Base-by-base conservation (phyloP, 2,113 vertebrate species). In the Blennius ocellaris region DNA sequence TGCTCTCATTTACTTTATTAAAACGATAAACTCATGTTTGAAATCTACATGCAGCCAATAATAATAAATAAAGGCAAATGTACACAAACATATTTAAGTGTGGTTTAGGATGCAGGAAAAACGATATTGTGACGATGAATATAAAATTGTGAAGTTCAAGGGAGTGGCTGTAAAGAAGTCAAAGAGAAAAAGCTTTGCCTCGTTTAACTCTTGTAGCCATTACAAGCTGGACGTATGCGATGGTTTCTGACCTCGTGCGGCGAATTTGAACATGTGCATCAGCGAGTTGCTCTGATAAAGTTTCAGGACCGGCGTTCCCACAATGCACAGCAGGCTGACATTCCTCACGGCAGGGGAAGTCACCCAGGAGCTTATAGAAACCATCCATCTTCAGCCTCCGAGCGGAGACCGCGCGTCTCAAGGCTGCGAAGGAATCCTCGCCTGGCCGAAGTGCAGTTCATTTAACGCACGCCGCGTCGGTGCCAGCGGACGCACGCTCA, bases 321-420 rank as follows among this genome's bases (percentile, higher is more conserved):
- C 51, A 21, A 52, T 59, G 17, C 67, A 72, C 50, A 64, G 54
- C 38, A 36, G 54, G 45, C 49, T 59, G 36, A 58, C 63, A 75
- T 76, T 83, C 74, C 75, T 56, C 70, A 70, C 66, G 56, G 38
- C 41, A 44, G 62, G 47, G 63, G 21, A 69, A 60, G 62, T 69
- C 67, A 81, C 38, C 63, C 36, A 40, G 54, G 57, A 67, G 16
- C 59, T 70, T 37, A 3, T 43, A 14, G 12, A 72, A 16, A 38
- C 51, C 50, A 17, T 51, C 65, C 52, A 55, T 71, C 36, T 56
- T 61, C 56, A 67, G 43, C n/a, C 51, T 69, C 55, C 9, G 16
- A 43, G 67, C 71, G 56, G 60, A 75, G 48, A 48, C 49, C 8
- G 45, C 39, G 40, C 70, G 56, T 62, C 40, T 55, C 38, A 11